Base-by-base conservation (phyloP, 2,888 invertebrate genomes). In the Leptinotarsa rubiginosa region DNA sequence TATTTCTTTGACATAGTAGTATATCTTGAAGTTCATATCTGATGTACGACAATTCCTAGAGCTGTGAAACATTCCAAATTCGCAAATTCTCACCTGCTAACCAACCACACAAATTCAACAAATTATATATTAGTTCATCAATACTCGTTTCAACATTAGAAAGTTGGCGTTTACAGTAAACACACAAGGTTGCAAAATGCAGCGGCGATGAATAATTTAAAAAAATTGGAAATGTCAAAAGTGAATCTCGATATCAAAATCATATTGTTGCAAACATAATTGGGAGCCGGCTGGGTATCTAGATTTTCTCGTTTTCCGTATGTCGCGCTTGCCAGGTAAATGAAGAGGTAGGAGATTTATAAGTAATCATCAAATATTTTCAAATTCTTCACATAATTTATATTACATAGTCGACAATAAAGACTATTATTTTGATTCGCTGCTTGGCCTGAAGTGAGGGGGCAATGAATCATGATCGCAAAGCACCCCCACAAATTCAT, bases 211-310 rank as follows among this genome's bases (percentile, higher is more conserved):
- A 4, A 31, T 4, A 62, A 31, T 62, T 62, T n/a, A 10, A 62
- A 56, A 56, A 62, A 62, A 62, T 56, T 25, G 18, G 31, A 62
- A 62, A 62, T 62, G 62, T 62, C 62, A 62, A 41, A 62, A 62
- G 16, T 2, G 31, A 62, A 31, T 7, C 41, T 62, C 15, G 0
- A 15, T n/a, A 5, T 25, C 41, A n/a, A 5, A 59, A 5, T 16
- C 15, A 15, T 22, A 22, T 22, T 59, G 41, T 18, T 31, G 13
- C 41, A 7, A 31, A n/a, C 10, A 22, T 25, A 25, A 3, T 31
- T 3, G 5, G 15, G 18, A 5, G 13, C 41, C 18, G 18, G 62
- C 20, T 15, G 56, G 56, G 13, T 4, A 13, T 56, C 4, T 20
- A 52, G n/a, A 52, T 18, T 52, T 16, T n/a, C n/a, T n/a, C n/a